Percentiles rank a stretch among this genome's conserved stretches.
These are phyloP conservation scores for Lithophane leautieri DNA, from an alignment of 2,888 invertebrate genomes.

Conservation along the genomic window DNA sequence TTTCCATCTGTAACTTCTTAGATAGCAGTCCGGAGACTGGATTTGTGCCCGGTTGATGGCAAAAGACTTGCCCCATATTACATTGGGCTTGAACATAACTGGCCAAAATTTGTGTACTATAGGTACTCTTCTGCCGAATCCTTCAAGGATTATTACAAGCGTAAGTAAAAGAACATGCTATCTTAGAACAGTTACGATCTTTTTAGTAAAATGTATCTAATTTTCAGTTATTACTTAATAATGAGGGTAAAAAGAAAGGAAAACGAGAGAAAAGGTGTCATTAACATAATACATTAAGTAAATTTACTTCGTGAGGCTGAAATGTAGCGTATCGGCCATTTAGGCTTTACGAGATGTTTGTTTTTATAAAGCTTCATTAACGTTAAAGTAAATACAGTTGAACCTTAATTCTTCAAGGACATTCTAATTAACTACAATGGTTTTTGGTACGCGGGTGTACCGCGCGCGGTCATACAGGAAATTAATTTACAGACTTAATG, in stretches of 20 bases:
- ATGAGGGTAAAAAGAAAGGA: conserved; percentile 19
- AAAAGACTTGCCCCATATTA: no score
- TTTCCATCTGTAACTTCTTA: no score
- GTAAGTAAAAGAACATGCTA: neutral
- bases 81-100: no score
- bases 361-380: conserved; percentile 42
- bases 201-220: neutral
- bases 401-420: no score
- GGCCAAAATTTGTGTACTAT: no score
- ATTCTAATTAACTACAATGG: no score
- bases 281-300: conserved; percentile 43
- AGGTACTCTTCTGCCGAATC: no score
- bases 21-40: no score
- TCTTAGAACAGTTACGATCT: neutral
- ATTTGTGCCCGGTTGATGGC: no score
- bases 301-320: conserved; percentile 38
- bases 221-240: conserved; percentile 29
- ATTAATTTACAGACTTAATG: conserved; percentile 3
- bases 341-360: conserved; percentile 22
- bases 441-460: no score
- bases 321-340: conserved; percentile 46
- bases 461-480: no score
- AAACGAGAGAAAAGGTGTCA: conserved; percentile 20
- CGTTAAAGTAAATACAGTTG: conserved; percentile 31
- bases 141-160: no score